These are phyloP conservation scores for Campopleginae sp. DNA, from an alignment of 2,888 invertebrate species.

Conservation along the genomic window DNA sequence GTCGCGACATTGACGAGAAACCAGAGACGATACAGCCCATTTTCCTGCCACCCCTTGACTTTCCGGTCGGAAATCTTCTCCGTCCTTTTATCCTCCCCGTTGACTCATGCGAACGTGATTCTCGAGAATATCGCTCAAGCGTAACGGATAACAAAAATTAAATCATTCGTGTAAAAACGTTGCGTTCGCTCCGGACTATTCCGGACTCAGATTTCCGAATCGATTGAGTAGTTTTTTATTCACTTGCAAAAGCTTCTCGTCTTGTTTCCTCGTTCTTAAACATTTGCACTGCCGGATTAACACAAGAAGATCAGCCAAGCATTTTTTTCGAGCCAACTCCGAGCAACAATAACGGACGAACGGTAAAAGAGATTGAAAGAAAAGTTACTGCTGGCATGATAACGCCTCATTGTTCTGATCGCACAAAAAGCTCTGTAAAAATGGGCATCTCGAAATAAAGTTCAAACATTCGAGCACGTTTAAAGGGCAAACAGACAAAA, in stretches of 20 bases:
- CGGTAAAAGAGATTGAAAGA: neutral
- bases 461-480: constrained; percentile 3
- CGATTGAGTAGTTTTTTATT: neutral
- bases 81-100: neutral
- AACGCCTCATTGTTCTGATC: neutral
- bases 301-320: neutral
- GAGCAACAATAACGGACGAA: neutral
- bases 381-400: neutral
- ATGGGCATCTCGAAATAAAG: neutral
- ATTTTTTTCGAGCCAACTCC: neutral
- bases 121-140: constrained; percentile 3
- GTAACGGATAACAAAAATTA: constrained; percentile 25
- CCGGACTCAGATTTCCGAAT: neutral
- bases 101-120: constrained; percentile 13
- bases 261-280: neutral
- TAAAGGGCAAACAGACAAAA: neutral
- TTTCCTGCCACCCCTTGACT: constrained; percentile 36
- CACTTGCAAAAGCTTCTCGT: neutral
- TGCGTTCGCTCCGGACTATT: neutral
- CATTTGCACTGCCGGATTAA: neutral
- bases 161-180: constrained; percentile 14
- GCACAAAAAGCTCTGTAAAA: neutral
- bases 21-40: constrained; percentile 49
- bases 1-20: constrained; percentile 52
- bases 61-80: constrained; percentile 50